A percentile compares a stretch with the other conserved stretches of the same genome.
phyloP scores from a whole-genome alignment of 1,140 invertebrate species.

The Oncopodura yosiiana region DNA sequence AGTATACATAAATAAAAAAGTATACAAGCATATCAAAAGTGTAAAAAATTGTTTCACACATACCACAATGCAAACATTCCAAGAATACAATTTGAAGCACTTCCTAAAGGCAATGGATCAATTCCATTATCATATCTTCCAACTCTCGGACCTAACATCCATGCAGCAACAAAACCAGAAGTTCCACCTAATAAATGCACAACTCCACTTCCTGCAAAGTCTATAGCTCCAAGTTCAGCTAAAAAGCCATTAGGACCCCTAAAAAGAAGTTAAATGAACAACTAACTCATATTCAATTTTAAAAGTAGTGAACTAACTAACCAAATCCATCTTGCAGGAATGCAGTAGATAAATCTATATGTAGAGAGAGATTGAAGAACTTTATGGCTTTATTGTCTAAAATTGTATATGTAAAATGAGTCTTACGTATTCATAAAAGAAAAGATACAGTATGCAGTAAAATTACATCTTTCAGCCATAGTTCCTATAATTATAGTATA shows the following conservation, averaged over 20 bases:
- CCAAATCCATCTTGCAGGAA: constrained; percentile 45
- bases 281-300: too few species aligned
- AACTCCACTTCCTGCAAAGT: constrained; percentile 46
- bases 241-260: constrained; percentile 44
- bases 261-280: too few species aligned
- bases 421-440: not conserved
- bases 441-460: not conserved
- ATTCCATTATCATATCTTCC: constrained; percentile 70
- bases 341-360: too few species aligned
- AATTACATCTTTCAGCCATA: not conserved
- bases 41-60: too few species aligned
- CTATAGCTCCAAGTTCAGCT: constrained; percentile 42
- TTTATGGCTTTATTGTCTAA: too few species aligned
- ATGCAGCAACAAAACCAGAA: constrained; percentile 66
- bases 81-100: constrained; percentile 80
- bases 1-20: too few species aligned
- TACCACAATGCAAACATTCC: constrained; percentile 89
- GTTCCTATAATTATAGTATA: not conserved
- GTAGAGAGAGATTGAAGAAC: too few species aligned
- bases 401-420: too few species aligned
- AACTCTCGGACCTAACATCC: constrained; percentile 76
- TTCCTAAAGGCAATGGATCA: constrained; percentile 65
- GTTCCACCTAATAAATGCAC: constrained; percentile 49
- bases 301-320: not conserved
- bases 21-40: too few species aligned